Evolutionary conservation across 2,888 invertebrate species (phyloP).

Genomic region (Diploptera punctata): DNA sequence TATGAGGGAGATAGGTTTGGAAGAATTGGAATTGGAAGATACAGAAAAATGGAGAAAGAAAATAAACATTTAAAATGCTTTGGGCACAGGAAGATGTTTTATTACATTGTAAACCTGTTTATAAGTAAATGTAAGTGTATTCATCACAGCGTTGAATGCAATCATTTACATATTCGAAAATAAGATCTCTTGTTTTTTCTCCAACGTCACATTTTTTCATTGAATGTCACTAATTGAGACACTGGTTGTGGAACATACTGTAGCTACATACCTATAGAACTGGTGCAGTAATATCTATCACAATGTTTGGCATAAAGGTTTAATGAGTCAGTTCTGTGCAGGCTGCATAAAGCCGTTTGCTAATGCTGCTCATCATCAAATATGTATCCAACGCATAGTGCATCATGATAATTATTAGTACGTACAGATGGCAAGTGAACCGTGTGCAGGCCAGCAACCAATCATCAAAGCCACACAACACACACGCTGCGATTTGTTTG

Average conservation of each 20-base stretch:
- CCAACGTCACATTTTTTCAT: too few relatives aligned
- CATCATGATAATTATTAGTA: conserved; percentile 17
- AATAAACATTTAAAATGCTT: too few relatives aligned
- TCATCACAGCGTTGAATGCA: too few relatives aligned
- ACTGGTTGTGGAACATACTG: neutral
- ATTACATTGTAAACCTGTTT: too few relatives aligned
- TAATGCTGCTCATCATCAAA: conserved; percentile 28
- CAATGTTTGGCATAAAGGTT: conserved; percentile 30
- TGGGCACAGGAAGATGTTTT: too few relatives aligned
- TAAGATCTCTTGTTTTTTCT: too few relatives aligned
- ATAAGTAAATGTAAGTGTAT: too few relatives aligned
- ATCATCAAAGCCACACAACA: conserved; percentile 17
- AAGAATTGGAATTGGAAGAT: too few relatives aligned
- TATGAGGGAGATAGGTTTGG: too few relatives aligned
- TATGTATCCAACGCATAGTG: conserved; percentile 20
- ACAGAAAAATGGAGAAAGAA: too few relatives aligned
- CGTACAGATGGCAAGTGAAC: conserved; percentile 5
- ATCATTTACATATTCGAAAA: too few relatives aligned
- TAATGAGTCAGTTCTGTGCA: conserved; percentile 25
- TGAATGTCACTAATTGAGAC: too few relatives aligned
- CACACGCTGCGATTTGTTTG: conserved; percentile 15
- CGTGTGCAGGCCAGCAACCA: neutral
- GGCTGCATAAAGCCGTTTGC: conserved; percentile 21
- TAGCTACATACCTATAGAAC: neutral
- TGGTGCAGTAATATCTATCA: conserved; percentile 24